Base-by-base conservation (phyloP, 2,113 vertebrate genomes). In the Amazona vittata region DNA sequence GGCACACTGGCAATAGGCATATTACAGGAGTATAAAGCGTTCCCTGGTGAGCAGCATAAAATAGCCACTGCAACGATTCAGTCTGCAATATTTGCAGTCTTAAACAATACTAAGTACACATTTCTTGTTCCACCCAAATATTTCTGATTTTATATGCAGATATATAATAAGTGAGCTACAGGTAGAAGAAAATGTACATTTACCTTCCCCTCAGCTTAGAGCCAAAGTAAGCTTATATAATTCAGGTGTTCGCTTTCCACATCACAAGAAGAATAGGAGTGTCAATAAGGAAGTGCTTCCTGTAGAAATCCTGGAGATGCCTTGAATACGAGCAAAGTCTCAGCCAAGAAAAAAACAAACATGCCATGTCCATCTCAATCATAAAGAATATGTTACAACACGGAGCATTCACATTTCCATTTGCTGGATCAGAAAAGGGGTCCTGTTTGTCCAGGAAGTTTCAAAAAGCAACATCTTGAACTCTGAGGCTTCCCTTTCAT, bases 1-100 rank as follows among this genome's bases (percentile, higher is more conserved):
- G 44, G 16, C 28, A 63, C 13, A 59, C 12, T 35, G 57, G 70
- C 94, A 83, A 77, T 26, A 75, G 53, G 31, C n/a, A 28, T 63
- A 43, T 59, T 96, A 63, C 68, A 76, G 50, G 49, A 85, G 21
- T 49, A 33, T 37, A 47, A 77, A 91, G 50, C 4, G 3, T 74
- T 95, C 82, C 63, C 29, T 86, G 55, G 37, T 68, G 39, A 94
- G 64, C 59, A 78, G 67, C 46, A 78, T 62, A 69, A 94, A 97
- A 63, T 29, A 83, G 16, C 75, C 75, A 70, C 26, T 91, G 64
- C 44, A 86, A n/a, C 31, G 78, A 50, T n/a, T 43, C 70, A 65
- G 62, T 74, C 52, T 83, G 41, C 31, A 74, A 28, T 57, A 86
- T 89, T 63, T 80, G 24, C 26, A 11, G 81, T 89, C 60, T 87